Percentiles rank a stretch among this genome's conserved stretches.
Conservation (phyloP, 35 echinoderm and acorn worm genomes). For the Apostichopus californicus region DNA sequence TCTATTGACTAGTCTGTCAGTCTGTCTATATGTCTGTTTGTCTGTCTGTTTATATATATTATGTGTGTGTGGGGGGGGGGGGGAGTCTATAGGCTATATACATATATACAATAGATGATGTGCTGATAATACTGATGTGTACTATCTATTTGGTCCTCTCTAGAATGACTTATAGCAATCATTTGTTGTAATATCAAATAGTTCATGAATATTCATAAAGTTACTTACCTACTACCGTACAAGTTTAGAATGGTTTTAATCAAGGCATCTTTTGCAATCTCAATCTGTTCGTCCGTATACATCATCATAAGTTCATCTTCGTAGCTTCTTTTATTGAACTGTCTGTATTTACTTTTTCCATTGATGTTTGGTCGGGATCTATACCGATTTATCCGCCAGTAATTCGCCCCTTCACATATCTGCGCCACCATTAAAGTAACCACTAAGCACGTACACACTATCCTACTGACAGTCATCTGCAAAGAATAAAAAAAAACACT, state of each 20-base stretch:
- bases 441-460: conserved; percentile 17
- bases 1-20: no score
- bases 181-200: no score
- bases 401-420: conserved; percentile 29
- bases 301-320: not conserved
- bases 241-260: conserved; percentile 13
- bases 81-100: no score
- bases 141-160: no score
- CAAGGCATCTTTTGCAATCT: conserved; percentile 40
- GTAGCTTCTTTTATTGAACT: conserved; percentile 10
- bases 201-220: no score
- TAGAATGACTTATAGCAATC: no score
- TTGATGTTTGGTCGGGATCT: not conserved
- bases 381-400: not conserved
- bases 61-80: no score
- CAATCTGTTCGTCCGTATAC: conserved; percentile 26
- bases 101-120: no score
- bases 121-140: no score
- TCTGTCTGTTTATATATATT: no score
- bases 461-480: conserved; percentile 16
- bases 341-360: not conserved
- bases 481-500: not conserved
- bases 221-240: conserved; percentile 29
- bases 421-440: not conserved
- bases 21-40: no score